A percentile compares a stretch with the other conserved stretches of the same genome.
These are phyloP conservation scores for Leucoraja ocellata DNA, from an alignment of 2,797 vertebrate species.

Conservation along the genomic window DNA sequence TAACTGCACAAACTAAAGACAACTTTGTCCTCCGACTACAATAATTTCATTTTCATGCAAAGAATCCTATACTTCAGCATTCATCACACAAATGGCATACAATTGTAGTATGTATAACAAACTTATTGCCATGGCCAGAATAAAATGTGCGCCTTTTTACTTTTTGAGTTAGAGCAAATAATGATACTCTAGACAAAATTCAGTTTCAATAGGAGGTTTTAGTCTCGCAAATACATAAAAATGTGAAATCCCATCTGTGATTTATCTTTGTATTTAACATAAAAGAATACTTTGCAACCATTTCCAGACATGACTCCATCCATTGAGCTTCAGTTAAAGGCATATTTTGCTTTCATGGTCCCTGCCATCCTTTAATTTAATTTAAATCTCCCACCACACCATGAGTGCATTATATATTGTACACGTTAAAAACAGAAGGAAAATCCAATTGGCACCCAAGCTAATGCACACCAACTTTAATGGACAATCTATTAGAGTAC, in stretches of 20 bases:
- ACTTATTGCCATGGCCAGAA: not conserved
- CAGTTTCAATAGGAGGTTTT: too few species aligned
- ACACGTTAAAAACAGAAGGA: not conserved
- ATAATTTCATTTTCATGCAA: not conserved
- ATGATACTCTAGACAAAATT: too few species aligned
- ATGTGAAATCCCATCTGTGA: not conserved
- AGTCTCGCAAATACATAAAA: not conserved
- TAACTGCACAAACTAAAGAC: not conserved
- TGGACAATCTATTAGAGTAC: not conserved
- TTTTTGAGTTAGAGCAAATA: too few species aligned
- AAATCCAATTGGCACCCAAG: not conserved
- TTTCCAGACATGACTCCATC: not conserved
- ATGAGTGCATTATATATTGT: too few species aligned
- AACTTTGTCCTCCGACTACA: not conserved
- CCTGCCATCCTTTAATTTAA: not conserved
- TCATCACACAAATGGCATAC: not conserved
- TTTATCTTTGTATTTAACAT: not conserved
- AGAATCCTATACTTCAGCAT: not conserved
- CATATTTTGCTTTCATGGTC: not conserved
- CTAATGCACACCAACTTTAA: not conserved
- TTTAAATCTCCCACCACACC: not conserved
- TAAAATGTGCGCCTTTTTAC: not conserved
- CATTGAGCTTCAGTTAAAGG: not conserved
- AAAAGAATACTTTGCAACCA: not conserved
- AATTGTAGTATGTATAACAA: not conserved